Percentiles rank a stretch among this genome's conserved stretches.
Conservation (phyloP, 2,888 invertebrate genomes). For the Anarsia innoxiella region DNA sequence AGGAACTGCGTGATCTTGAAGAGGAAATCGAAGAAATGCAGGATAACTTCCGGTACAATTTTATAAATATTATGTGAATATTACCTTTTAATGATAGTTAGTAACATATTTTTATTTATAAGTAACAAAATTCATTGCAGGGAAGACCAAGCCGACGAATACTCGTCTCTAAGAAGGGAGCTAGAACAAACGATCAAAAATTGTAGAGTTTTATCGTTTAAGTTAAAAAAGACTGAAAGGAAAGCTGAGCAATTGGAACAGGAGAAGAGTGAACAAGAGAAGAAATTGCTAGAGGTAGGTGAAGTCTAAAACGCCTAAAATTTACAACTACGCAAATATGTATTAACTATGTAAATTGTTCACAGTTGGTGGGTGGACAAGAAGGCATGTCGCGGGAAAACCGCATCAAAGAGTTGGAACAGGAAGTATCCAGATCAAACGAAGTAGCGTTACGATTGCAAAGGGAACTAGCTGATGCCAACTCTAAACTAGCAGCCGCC, state of each 20-base stretch:
- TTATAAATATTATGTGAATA: neutral
- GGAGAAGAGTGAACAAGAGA: conserved; percentile 85
- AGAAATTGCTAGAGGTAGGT: conserved; percentile 75
- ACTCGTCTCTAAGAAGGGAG: conserved; percentile 94
- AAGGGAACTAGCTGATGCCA: conserved; percentile 80
- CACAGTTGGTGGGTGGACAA: conserved; percentile 73
- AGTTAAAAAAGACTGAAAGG: conserved; percentile 96
- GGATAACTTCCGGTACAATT: conserved; percentile 86
- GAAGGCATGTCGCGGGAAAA: conserved; percentile 78
- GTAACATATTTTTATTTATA: conserved; percentile 2
- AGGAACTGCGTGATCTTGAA: conserved; percentile 93
- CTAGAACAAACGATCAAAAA: conserved; percentile 98
- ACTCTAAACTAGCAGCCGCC: conserved; percentile 66
- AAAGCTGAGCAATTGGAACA: conserved; percentile 89
- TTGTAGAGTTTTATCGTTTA: conserved; percentile 98
- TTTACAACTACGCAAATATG: neutral
- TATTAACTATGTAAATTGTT: conserved; percentile 1
- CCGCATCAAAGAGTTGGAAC: conserved; percentile 87
- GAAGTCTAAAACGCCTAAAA: neutral
- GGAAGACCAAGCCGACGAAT: conserved; percentile 98
- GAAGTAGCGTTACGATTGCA: conserved; percentile 82
- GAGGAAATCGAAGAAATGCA: conserved; percentile 99
- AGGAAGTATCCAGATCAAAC: conserved; percentile 87
- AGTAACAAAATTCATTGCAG: conserved; percentile 53
- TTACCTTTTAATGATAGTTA: neutral